Evolutionary conservation across 2,888 invertebrate species (phyloP).

Genomic region (Sarcophaga rosellei): DNA sequence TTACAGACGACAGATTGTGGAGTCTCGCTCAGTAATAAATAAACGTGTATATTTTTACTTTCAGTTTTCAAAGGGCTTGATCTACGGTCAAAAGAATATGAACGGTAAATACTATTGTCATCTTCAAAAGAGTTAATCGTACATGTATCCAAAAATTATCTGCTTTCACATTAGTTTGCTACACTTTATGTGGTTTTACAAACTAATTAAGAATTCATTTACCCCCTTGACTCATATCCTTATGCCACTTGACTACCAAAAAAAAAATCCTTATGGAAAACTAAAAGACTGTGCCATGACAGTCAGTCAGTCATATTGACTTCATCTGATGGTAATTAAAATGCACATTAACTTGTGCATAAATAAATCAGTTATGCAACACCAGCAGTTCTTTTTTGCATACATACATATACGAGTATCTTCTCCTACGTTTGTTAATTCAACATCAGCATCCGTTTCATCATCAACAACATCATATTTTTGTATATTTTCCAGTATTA

Average conservation of each 20-base stretch:
- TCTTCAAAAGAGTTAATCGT: too few relatives aligned
- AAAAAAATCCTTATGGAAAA: neutral
- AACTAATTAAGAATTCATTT: too few relatives aligned
- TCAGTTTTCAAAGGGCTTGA: too few relatives aligned
- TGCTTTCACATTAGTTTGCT: too few relatives aligned
- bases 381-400: constrained; percentile 49
- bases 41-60: too few relatives aligned
- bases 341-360: constrained; percentile 64
- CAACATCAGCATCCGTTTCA: neutral
- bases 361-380: constrained; percentile 54
- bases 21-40: too few relatives aligned
- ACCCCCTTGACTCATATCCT: neutral
- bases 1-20: too few relatives aligned
- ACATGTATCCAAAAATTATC: too few relatives aligned
- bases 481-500: neutral
- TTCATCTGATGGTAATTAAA: constrained; percentile 54
- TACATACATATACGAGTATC: neutral
- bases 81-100: too few relatives aligned
- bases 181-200: too few relatives aligned
- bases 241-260: neutral
- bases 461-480: neutral
- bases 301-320: constrained; percentile 40
- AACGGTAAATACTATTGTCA: too few relatives aligned
- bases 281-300: constrained; percentile 36
- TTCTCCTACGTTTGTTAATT: constrained; percentile 13